Evolutionary conservation across 2,113 vertebrate species (phyloP).

Genomic region (Colius striatus): DNA sequence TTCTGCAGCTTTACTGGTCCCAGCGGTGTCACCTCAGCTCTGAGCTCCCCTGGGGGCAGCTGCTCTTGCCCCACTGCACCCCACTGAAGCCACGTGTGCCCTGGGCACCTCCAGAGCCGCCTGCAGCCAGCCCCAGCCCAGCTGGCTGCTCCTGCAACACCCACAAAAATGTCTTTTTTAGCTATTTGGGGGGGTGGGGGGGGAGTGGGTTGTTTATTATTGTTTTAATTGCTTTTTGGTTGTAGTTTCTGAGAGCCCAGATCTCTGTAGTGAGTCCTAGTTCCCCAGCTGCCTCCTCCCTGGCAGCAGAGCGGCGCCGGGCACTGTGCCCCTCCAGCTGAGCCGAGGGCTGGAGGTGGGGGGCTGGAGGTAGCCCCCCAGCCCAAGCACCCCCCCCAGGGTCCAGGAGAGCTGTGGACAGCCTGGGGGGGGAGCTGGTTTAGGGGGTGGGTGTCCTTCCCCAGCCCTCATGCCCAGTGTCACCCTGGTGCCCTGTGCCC

Average conservation of each 20-base stretch:
- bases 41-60: background rate
- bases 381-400: background rate
- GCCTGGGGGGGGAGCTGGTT: background rate
- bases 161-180: background rate
- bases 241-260: constrained; percentile 35
- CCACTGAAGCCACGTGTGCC: background rate
- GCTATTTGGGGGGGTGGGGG: background rate
- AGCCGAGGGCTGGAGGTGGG: background rate
- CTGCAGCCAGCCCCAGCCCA: background rate
- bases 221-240: background rate
- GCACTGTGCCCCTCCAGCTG: background rate
- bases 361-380: background rate
- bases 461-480: background rate
- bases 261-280: constrained; percentile 39
- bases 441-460: background rate
- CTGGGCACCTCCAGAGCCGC: background rate
- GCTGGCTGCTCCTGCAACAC: background rate
- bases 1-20: background rate
- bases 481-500: background rate
- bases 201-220: background rate
- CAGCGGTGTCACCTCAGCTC: background rate
- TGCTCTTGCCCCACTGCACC: background rate
- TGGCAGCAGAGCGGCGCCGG: background rate
- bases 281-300: background rate
- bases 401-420: background rate